Evolutionary conservation across 2,113 vertebrate genomes (phyloP).

Genomic region (Elachura formosa): DNA sequence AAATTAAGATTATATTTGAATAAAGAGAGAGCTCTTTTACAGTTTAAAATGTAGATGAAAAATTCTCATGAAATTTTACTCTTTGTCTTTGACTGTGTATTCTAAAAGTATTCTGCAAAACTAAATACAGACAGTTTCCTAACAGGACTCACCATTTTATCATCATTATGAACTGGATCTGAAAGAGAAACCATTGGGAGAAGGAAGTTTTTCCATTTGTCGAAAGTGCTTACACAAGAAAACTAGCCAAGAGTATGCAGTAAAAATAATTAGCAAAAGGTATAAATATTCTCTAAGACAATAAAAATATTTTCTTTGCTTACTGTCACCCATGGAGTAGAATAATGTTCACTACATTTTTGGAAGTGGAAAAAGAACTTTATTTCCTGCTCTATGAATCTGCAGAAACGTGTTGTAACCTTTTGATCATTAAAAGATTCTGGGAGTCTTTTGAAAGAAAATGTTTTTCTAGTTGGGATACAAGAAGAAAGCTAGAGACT

Average conservation of each 20-base stretch:
- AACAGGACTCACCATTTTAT: constrained; percentile 96
- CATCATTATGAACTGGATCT: constrained; percentile 93
- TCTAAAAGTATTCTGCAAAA: constrained; percentile 46
- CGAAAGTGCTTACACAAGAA: constrained; percentile 93
- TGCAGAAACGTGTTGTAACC: neutral
- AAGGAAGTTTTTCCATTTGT: constrained; percentile 98
- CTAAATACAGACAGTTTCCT: constrained; percentile 60
- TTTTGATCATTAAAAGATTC: neutral
- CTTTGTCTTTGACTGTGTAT: constrained; percentile 36
- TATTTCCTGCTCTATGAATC: neutral
- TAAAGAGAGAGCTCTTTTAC: neutral
- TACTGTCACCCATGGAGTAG: constrained; percentile 27
- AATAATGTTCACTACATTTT: neutral
- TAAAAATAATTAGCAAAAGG: constrained; percentile 99
- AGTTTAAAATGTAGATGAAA: constrained; percentile 23
- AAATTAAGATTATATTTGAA: neutral
- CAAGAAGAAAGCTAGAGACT: neutral
- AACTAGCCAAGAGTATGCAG: constrained; percentile 89
- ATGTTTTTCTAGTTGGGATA: neutral
- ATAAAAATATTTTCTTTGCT: constrained; percentile 40
- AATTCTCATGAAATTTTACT: constrained; percentile 8
- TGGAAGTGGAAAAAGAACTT: constrained; percentile 8
- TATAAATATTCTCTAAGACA: constrained; percentile 62
- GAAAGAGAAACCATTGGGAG: constrained; percentile 88
- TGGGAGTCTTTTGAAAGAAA: neutral